Evolutionary conservation across 2,797 vertebrate genomes (phyloP), one percentile per base, ranked within the genome.

Genomic region (Hippocampus kuda): DNA sequence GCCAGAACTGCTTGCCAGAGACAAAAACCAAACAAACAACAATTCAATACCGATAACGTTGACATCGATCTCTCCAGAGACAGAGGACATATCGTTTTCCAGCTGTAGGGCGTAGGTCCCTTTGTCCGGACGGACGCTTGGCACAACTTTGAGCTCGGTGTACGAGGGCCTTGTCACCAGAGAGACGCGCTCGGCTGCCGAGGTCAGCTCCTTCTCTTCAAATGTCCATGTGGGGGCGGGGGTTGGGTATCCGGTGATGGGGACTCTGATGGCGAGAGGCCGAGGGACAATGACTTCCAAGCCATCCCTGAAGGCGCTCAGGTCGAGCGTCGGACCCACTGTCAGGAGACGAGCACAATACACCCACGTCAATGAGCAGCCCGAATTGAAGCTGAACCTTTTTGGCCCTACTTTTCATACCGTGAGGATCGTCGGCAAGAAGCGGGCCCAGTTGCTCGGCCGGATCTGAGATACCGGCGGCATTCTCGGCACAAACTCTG

Each of bases 281-380:
- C 95, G 90, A 38, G 97, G 97, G 22, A 94, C 95, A 57, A 98
- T 96, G 67, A 99, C 92, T 88, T 99, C 97, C 79, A 99, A 88
- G 11, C 93, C 95, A 26, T 97, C 94, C 86, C 94, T 98, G 85
- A 99, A 99, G 34, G 89, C 90, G 70, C 95, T 96, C 70, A 99
- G 87, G 79, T 99, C 96, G 82, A 98, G 88, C 63, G 93, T 93
- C 12, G 96, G 95, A 81, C 83, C 93, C 68, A 92, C 97, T 99
- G 81, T 12, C 79, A 75, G 49, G 16, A 68, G 10, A 68, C 4
- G 65, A 12, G 62, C 5, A n/a, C 12, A 49, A n/a, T 1, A 56
- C 44, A 6, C 5, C 34, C 34, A 6, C 34, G 41, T 42, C 11
- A 63, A 12, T n/a, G 20, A 22, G 38, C 38, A 13, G 15, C 11